Evolutionary conservation across 2,113 vertebrate species (phyloP), one percentile per base, ranked within the genome.

Genomic region (Leucopsar rothschildi): DNA sequence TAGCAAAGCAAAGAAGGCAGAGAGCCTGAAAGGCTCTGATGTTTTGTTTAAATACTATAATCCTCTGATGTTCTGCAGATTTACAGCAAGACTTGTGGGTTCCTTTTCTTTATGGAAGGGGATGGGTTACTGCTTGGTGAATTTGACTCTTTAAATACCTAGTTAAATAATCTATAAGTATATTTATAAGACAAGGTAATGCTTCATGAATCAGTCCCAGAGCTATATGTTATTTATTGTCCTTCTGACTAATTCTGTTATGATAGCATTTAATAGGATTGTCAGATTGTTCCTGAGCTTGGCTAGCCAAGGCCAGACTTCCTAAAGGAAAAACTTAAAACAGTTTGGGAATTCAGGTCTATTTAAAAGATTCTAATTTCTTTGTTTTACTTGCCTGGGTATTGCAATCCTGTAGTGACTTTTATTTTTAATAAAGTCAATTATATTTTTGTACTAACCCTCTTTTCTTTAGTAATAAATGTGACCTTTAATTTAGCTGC

Each of bases 1-100:
- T 96, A 97, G 91, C 80, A 95, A 93, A 93, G 76, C 92, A 95
- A 95, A 97, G 94, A 94, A 93, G 94, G 86, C 72, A 64, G 60
- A 86, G 39, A 86, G 44, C 60, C 60, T 59, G 69, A 88, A 93
- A 95, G 80, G 60, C 80, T 93, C 80, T 75, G 80, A 81, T 83
- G 83, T 73, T 96, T 93, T 91, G 86, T 90, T 92, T 94, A 78
- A 96, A 92, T 83, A 60, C 56, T 88, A 50, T 93, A 96, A 96
- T 91, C 86, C 82, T 93, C 72, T 64, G 69, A 73, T 64, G 44
- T 81, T 93, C 83, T 94, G 60, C 52, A 92, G 80, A 81, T 75
- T 93, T 93, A 93, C 52, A 71, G 80, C 2, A 4, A 60, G 76
- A 49, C 76, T 94, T 27, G 21, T n/a, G 64, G 44, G n/a, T 83